Evolutionary conservation across 2,113 vertebrate genomes (phyloP).

Genomic region (Onychostoma macrolepis): DNA sequence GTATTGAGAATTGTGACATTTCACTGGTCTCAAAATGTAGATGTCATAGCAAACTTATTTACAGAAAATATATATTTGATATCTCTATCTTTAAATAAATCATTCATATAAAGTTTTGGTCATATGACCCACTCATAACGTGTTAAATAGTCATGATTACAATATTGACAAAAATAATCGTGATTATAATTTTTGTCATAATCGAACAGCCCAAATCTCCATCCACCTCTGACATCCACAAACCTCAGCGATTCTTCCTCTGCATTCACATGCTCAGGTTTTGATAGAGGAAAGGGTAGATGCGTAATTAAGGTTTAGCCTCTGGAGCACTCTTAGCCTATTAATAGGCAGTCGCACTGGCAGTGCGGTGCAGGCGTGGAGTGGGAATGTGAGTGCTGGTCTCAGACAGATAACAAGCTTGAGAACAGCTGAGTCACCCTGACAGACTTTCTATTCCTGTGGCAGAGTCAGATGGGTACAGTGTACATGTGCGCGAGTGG

Average conservation of each 20-base stretch:
- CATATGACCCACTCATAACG: too few relatives aligned
- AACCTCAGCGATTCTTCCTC: not conserved
- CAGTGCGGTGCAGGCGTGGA: conserved; percentile 39
- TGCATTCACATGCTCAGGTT: conserved; percentile 5
- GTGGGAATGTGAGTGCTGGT: conserved; percentile 53
- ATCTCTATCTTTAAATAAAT: too few relatives aligned
- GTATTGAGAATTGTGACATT: too few relatives aligned
- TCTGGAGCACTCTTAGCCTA: conserved; percentile 47
- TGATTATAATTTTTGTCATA: too few relatives aligned
- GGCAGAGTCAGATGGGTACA: conserved; percentile 24
- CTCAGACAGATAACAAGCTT: conserved; percentile 50
- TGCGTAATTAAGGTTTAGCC: conserved; percentile 47
- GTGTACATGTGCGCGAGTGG: not conserved
- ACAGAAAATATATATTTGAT: too few relatives aligned
- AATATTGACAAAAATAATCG: too few relatives aligned
- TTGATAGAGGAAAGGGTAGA: conserved; percentile 20
- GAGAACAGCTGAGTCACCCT: conserved; percentile 61
- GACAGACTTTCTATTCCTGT: conserved; percentile 51
- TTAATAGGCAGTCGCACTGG: conserved; percentile 50
- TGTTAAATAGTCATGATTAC: too few relatives aligned
- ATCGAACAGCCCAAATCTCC: not conserved
- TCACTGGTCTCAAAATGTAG: too few relatives aligned
- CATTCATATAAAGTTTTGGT: too few relatives aligned
- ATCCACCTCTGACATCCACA: not conserved
- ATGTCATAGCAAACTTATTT: too few relatives aligned